A percentile compares a stretch with the other conserved stretches of the same genome.
Evolutionary conservation across 1,140 invertebrate species (phyloP).

Genomic region (Temnothorax curvispinosus): DNA sequence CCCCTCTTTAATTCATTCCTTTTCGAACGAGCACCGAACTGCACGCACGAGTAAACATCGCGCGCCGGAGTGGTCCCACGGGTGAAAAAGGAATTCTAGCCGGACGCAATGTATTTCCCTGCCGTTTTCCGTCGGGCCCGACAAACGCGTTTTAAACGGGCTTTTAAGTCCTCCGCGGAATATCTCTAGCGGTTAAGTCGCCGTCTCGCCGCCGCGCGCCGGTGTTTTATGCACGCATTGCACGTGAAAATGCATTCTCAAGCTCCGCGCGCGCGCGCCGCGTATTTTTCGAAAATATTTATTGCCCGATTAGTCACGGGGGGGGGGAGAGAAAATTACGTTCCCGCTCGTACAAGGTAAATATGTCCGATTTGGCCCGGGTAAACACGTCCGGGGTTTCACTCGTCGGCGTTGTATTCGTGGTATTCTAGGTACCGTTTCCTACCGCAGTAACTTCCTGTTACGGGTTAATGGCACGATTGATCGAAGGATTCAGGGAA

Average conservation of each 20-base stretch:
- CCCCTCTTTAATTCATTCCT: slow-evolving; percentile 73
- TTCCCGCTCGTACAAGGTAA: slow-evolving; percentile 2
- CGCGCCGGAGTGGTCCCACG: slow-evolving; percentile 64
- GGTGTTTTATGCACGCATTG: slow-evolving; percentile 29
- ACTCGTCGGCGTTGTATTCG: not conserved
- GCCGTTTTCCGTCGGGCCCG: slow-evolving; percentile 1
- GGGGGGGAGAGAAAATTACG: slow-evolving; percentile 28
- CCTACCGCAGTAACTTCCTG: slow-evolving; percentile 13
- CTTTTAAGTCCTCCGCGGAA: slow-evolving; percentile 54
- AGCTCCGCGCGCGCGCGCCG: not conserved
- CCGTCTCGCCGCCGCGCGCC: slow-evolving; percentile 4
- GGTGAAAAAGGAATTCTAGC: slow-evolving; percentile 64
- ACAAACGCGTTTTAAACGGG: slow-evolving; percentile 44
- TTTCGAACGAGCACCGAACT: slow-evolving; percentile 64
- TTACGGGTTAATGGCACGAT: slow-evolving; percentile 53
- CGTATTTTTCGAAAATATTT: slow-evolving; percentile 53
- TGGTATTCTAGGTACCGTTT: not conserved
- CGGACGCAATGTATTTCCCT: slow-evolving; percentile 47
- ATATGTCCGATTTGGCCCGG: slow-evolving; percentile 10
- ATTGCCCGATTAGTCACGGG: slow-evolving; percentile 47
- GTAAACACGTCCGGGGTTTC: not conserved
- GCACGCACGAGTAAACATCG: slow-evolving; percentile 73
- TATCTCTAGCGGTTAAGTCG: slow-evolving; percentile 40
- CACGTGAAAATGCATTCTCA: slow-evolving; percentile 16
- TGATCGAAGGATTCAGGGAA: slow-evolving; percentile 52